Conservation (phyloP, 2,888 invertebrate species). For the Fragum sueziense region DNA sequence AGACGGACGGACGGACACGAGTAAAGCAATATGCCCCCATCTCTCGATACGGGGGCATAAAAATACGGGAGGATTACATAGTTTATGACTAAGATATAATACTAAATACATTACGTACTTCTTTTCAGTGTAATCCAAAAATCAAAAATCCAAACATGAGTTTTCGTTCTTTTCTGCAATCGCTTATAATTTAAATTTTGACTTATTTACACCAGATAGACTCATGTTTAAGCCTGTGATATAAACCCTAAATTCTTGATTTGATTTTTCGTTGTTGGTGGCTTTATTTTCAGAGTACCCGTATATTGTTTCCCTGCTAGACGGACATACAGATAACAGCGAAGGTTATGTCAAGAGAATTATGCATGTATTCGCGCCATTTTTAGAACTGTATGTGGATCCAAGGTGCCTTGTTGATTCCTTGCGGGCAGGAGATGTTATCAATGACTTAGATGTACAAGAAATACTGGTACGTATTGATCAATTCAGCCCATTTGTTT, state of each 20-base stretch:
- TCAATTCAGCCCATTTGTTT: no score
- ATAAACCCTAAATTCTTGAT: not conserved
- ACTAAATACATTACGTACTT: not conserved
- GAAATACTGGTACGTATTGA: not conserved
- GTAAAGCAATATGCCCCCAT: no score
- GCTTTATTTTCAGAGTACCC: not conserved
- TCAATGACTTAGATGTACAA: not conserved
- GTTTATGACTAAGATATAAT: no score
- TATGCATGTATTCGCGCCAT: conserved; percentile 3
- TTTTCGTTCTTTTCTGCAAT: not conserved
- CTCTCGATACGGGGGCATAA: no score
- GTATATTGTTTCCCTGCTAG: not conserved
- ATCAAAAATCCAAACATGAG: not conserved
- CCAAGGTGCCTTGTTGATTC: conserved; percentile 4
- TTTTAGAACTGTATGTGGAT: not conserved
- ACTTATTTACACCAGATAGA: not conserved
- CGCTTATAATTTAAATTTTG: not conserved
- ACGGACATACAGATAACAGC: not conserved
- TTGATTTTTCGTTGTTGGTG: not conserved
- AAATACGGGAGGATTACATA: no score
- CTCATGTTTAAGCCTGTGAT: not conserved
- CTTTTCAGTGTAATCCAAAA: not conserved
- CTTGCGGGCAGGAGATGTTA: not conserved
- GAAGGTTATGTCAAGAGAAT: not conserved
- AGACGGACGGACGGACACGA: no score